These are phyloP conservation scores for Drosophila aldrichi DNA, from an alignment of 2,888 invertebrate species.

Conservation along the genomic window DNA sequence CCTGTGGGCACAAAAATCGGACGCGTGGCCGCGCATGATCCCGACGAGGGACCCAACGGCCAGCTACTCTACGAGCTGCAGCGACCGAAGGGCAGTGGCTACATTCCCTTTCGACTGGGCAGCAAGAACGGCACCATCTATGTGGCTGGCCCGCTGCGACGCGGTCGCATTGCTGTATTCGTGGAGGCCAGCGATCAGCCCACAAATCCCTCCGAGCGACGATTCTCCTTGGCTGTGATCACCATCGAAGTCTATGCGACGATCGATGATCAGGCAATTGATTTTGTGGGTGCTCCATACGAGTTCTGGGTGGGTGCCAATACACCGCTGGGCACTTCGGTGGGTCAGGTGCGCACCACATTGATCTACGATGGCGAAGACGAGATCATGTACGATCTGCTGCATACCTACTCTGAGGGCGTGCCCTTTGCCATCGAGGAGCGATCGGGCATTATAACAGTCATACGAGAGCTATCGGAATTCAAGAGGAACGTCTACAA, in stretches of 20 bases:
- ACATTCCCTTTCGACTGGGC: conserved; percentile 90
- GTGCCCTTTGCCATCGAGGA: conserved; percentile 97
- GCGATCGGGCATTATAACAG: conserved; percentile 93
- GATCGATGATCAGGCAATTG: conserved; percentile 87
- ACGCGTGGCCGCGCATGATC: conserved; percentile 92
- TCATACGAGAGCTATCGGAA: conserved; percentile 90
- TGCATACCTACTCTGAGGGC: conserved; percentile 95
- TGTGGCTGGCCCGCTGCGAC: conserved; percentile 88
- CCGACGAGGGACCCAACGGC: conserved; percentile 90
- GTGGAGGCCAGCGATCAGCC: conserved; percentile 94
- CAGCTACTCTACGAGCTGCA: conserved; percentile 91
- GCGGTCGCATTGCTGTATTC: conserved; percentile 92
- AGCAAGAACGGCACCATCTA: conserved; percentile 89
- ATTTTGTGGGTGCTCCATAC: conserved; percentile 93
- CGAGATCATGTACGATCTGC: conserved; percentile 89
- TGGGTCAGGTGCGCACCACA: conserved; percentile 93
- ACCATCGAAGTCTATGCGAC: conserved; percentile 90
- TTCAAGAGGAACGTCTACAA: conserved; percentile 90
- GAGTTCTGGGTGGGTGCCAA: conserved; percentile 96
- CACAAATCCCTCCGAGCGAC: conserved; percentile 92
- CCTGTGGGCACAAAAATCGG: conserved; percentile 91
- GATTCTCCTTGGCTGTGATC: conserved; percentile 94
- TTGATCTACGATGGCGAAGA: conserved; percentile 89
- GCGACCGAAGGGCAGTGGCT: conserved; percentile 88
- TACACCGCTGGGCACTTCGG: conserved; percentile 93